Base-by-base conservation (phyloP, 2,797 vertebrate species). In the Austrolebias charrua region DNA sequence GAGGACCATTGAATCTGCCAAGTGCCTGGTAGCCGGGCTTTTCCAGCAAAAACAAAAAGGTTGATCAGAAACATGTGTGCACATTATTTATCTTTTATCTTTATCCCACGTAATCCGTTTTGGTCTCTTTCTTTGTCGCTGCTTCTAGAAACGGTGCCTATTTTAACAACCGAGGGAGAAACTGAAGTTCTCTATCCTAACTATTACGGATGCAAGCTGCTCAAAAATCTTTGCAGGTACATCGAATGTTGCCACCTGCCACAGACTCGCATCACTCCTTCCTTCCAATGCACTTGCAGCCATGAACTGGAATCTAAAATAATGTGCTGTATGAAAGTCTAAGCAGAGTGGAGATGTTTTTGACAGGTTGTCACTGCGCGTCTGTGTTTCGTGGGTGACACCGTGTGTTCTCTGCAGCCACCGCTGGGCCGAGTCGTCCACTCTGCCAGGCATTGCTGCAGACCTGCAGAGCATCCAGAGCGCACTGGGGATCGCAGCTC, bases 111-210 rank as follows among this genome's bases (percentile, higher is more conserved):
- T 69, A 29, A 60, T 59, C 18, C 28, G 24, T 59, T 31, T 60
- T 47, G 43, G 14, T 24, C 5, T 16, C n/a, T 43, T 24, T 50
- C 3, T 10, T 50, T 15, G 5, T 38, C 7, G 61, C 50, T 43
- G 3, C 49, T 50, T 61, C 5, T 66, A 99, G 96, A 90, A 56
- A 68, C 88, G 3, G 76, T 95, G 63, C 72, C 92, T 58, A 96
- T 99, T 76, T 70, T 94, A 60, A 97, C 96, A 3, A 90, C 92
- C 0, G 89, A 91, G 51, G 92, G 94, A 24, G 88, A 88, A 54
- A 91, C 90, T 42, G 96, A 98, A 90, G 94, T 96, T 62, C 90
- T 99, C 19, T 98, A 98, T 80, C 97, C 97, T 43, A 99, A 99
- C 90, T 92, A 89, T 82, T 69, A 88, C 3, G 94, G 90, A 77